A percentile compares a stretch with the other conserved stretches of the same genome.
Evolutionary conservation across 2,113 vertebrate genomes (phyloP).

Genomic region (Chamaetylas fuelleborni): DNA sequence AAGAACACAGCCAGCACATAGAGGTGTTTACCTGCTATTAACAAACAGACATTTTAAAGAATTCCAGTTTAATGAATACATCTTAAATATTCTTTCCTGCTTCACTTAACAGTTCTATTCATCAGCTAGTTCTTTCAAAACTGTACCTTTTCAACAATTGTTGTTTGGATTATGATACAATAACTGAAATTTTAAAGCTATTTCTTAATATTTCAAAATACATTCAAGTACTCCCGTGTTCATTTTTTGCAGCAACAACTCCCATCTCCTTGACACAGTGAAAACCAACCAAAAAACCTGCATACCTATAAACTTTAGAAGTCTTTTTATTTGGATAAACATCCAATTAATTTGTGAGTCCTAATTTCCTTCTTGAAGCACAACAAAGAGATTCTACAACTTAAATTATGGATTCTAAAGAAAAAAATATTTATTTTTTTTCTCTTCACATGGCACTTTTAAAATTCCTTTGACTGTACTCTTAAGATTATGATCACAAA

Average conservation of each 20-base stretch:
- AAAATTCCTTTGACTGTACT: not conserved
- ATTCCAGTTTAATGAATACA: not conserved
- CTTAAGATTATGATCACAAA: not conserved
- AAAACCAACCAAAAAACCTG: not conserved
- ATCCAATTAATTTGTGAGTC: not conserved
- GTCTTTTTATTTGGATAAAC: not conserved
- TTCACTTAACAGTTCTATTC: not conserved
- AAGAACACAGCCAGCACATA: not conserved
- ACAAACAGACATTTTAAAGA: not conserved
- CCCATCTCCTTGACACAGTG: not conserved
- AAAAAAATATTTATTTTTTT: not conserved
- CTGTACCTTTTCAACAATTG: not conserved
- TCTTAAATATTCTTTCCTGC: not conserved
- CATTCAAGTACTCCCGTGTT: not conserved
- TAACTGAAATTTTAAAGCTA: not conserved
- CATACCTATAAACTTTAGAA: not conserved
- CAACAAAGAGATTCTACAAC: not conserved
- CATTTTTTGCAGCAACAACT: not conserved
- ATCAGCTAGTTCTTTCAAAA: not conserved
- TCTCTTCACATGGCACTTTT: not conserved
- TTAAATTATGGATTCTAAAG: not conserved
- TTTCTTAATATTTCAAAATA: not conserved
- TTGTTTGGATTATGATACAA: not conserved
- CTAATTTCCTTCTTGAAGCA: not conserved
- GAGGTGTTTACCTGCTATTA: not conserved